Evolutionary conservation across 2,113 vertebrate species (phyloP).

Genomic region (Corydoras maculifer): DNA sequence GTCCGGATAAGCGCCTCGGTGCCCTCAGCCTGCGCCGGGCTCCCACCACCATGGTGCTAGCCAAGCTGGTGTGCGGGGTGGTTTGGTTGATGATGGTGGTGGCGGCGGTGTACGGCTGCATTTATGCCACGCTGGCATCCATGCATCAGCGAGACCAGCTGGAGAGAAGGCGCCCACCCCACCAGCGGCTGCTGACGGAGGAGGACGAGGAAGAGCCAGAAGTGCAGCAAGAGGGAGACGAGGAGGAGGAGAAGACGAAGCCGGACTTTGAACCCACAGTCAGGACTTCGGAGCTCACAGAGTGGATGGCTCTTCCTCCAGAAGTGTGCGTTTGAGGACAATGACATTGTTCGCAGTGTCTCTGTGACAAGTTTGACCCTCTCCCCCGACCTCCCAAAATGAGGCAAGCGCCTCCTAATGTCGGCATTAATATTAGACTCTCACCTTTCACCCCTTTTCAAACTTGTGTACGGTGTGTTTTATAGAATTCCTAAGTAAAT

Average conservation of each 20-base stretch:
- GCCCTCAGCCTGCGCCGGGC: slow-evolving; percentile 83
- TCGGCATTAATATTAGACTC: no score
- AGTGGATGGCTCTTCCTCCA: slow-evolving; percentile 30
- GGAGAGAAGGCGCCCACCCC: slow-evolving; percentile 65
- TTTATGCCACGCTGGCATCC: slow-evolving; percentile 91
- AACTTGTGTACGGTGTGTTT: not conserved
- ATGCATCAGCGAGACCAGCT: slow-evolving; percentile 76
- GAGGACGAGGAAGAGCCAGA: slow-evolving; percentile 57
- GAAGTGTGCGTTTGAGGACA: slow-evolving; percentile 35
- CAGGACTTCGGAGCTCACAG: slow-evolving; percentile 10
- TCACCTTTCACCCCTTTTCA: no score
- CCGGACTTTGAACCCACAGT: slow-evolving; percentile 40
- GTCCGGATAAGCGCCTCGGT: slow-evolving; percentile 74
- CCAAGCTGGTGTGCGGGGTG: slow-evolving; percentile 82
- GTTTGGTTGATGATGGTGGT: slow-evolving; percentile 97
- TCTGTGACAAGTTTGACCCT: no score
- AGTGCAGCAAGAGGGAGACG: slow-evolving; percentile 45
- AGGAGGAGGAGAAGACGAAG: slow-evolving; percentile 1
- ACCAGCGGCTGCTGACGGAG: slow-evolving; percentile 74
- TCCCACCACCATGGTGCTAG: slow-evolving; percentile 83
- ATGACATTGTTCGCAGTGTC: no score
- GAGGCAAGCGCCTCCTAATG: no score
- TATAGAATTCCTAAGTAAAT: not conserved
- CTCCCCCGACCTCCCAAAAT: no score
- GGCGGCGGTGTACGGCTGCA: slow-evolving; percentile 85